Evolutionary conservation across 2,797 vertebrate species (phyloP).

Genomic region (Simalia tracyae): DNA sequence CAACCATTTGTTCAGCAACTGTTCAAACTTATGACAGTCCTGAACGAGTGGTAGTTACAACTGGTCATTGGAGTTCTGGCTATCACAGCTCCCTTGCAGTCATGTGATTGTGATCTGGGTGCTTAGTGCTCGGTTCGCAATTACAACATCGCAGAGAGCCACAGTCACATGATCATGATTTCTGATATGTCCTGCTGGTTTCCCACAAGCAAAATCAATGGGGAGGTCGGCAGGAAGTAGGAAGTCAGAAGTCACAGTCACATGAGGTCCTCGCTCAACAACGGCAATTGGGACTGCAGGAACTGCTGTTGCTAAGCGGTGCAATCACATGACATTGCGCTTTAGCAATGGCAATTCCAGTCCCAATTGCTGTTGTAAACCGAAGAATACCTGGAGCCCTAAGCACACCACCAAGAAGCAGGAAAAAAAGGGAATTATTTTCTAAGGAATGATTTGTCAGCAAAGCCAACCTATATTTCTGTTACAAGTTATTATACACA

Average conservation of each 20-base stretch:
- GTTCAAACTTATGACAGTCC: background rate
- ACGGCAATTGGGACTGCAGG: background rate
- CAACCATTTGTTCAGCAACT: background rate
- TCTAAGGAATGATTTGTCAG: slow-evolving; percentile 59
- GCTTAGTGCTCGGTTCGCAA: background rate
- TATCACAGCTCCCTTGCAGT: background rate
- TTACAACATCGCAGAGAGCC: background rate
- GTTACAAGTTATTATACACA: slow-evolving; percentile 60
- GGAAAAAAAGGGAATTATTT: slow-evolving; percentile 54
- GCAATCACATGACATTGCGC: background rate
- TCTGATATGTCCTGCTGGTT: background rate
- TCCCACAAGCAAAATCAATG: background rate
- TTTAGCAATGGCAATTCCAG: background rate
- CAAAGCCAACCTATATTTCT: slow-evolving; percentile 60
- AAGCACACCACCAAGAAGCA: background rate
- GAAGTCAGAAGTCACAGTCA: background rate
- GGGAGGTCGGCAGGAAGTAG: background rate
- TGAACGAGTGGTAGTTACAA: background rate
- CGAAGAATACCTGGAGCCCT: no score
- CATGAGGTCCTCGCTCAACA: background rate
- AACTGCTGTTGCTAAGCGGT: background rate
- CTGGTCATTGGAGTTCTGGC: background rate
- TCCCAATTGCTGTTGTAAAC: no score
- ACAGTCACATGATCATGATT: background rate
- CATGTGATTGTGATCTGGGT: background rate